These are phyloP conservation scores for Mesaphorura yosii DNA, from an alignment of 1,140 invertebrate genomes.

Conservation along the genomic window DNA sequence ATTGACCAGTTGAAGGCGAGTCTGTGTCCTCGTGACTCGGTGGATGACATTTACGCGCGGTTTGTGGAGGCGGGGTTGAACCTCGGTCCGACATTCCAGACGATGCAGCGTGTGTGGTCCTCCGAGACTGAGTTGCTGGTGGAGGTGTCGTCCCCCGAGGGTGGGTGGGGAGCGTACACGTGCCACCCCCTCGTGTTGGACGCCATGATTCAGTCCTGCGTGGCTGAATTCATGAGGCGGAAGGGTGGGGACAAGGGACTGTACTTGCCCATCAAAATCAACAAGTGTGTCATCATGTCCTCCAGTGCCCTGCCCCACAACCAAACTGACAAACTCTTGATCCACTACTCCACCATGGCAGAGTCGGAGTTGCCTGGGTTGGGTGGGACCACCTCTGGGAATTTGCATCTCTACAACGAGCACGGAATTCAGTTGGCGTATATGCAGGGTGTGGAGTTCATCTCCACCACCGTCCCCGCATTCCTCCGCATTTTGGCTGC, in stretches of 20 bases:
- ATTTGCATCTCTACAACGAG: constrained; percentile 2
- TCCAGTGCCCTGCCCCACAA: no score
- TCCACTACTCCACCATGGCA: no score
- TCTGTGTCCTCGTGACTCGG: not conserved
- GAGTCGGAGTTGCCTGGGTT: not conserved
- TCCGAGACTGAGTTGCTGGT: constrained; percentile 5
- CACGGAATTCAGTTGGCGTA: not conserved
- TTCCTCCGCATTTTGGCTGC: constrained; percentile 5
- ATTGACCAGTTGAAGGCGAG: constrained; percentile 2
- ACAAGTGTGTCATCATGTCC: no score
- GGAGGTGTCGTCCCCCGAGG: constrained; percentile 11
- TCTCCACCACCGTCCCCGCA: constrained; percentile 2
- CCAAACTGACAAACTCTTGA: no score
- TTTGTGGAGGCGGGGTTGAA: constrained; percentile 12
- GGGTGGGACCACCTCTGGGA: no score
- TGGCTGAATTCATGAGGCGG: not conserved
- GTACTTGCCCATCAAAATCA: constrained; percentile 14
- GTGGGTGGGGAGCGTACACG: constrained; percentile 1
- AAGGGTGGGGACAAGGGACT: constrained; percentile 2
- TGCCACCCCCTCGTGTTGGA: constrained; percentile 18
- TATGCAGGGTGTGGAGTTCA: constrained; percentile 11
- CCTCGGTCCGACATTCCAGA: constrained; percentile 19
- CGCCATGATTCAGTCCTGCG: constrained; percentile 18
- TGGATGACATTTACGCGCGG: constrained; percentile 11
- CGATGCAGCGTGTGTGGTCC: constrained; percentile 9